Base-by-base conservation (phyloP, 92 coral and sea anemone species). In the Pocillopora grandis region DNA sequence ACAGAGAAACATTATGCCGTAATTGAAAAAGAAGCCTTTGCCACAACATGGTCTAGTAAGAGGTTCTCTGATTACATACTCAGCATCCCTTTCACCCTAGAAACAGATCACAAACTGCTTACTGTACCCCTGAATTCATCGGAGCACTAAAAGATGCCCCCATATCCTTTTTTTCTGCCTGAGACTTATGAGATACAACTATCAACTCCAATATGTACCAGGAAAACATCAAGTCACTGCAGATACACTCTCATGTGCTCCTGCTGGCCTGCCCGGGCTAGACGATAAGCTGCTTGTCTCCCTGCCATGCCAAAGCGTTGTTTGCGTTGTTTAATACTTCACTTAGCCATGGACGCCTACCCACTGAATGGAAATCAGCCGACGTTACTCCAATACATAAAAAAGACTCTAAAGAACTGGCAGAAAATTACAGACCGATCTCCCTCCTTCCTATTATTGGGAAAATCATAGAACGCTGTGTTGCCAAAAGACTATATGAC, bases 111-210 rank as follows among this genome's bases (percentile, higher is more conserved):
- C 62, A 90, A 83, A 33, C 91, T 89, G 11, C 84, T 90, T 42
- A 21, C 21, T 21, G 71, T 19, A 58, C 89, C 9, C 90, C 80
- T 56, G 66, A 87, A 80, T 73, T 42, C 90, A 80, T 62, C 76
- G 16, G 81, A 87, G 62, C 92, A 80, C 23, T 76, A 87, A 2
- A 65, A 90, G 75, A 90, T 80, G 86, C 92, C 87, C 19, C 86
- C 77, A 71, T 86, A 85, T 62, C 57, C 62, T 77, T 27, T 0
- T 55, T 17, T 89, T 92, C 62, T 69, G 88, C 31, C 77, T 92
- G 71, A 4, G 91, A 1, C 95, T 89, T 2, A 92, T 89, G 92
- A 71, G 90, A 72, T 89, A 62, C 76, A 82, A 84, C 79, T 66
- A 79, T 18, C 72, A 76, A 5, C 90, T 85, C 2, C 58, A 60